phyloP scores from a whole-genome alignment of 1,140 invertebrate species.

The Monomorium pharaonis region DNA sequence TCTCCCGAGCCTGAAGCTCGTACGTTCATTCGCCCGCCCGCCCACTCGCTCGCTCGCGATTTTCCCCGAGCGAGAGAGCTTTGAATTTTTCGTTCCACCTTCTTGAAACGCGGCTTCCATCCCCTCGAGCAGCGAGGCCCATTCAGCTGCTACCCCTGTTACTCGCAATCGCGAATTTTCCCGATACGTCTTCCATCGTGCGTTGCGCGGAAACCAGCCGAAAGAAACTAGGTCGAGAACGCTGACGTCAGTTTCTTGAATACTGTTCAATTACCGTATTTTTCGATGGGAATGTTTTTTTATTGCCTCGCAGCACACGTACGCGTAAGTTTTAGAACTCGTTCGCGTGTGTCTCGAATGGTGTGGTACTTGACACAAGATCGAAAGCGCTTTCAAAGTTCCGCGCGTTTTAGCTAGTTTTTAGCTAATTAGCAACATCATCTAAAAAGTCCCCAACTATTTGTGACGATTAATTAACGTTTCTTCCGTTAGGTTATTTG shows the following conservation, averaged over 20 bases:
- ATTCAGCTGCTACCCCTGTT: conserved; percentile 48
- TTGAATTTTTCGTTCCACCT: conserved; percentile 57
- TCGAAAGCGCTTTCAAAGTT: neutral
- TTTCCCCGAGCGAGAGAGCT: conserved; percentile 49
- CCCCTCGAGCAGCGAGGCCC: conserved; percentile 22
- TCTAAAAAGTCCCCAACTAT: neutral
- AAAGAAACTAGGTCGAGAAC: conserved; percentile 61
- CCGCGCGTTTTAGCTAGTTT: neutral
- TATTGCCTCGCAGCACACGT: neutral
- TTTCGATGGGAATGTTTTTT: conserved; percentile 8
- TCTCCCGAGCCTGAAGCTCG: conserved; percentile 45
- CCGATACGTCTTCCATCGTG: conserved; percentile 45
- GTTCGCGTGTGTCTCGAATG: neutral
- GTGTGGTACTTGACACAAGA: neutral
- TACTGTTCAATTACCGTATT: conserved; percentile 34
- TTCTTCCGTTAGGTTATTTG: neutral
- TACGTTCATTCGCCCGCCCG: conserved; percentile 11
- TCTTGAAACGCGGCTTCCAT: conserved; percentile 36
- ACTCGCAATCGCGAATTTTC: conserved; percentile 64
- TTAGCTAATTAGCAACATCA: neutral
- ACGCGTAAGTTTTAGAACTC: neutral
- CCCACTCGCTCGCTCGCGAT: neutral
- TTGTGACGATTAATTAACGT: conserved; percentile 5
- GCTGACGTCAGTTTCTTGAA: conserved; percentile 71
- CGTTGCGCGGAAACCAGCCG: conserved; percentile 34